Evolutionary conservation across 2,797 vertebrate species (phyloP), one percentile per base, ranked within the genome.

Genomic region (Echeneis naucrates): DNA sequence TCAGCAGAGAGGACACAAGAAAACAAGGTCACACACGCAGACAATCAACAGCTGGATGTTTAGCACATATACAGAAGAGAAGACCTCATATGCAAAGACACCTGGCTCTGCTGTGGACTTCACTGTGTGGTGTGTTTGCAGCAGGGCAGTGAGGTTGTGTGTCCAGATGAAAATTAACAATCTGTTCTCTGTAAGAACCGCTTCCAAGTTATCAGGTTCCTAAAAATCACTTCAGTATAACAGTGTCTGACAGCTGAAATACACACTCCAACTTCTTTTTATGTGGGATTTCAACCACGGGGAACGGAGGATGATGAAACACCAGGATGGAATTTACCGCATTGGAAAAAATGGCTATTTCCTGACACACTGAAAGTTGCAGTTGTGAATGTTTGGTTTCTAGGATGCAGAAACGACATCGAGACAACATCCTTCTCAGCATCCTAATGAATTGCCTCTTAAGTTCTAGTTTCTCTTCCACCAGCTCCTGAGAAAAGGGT

Each of bases 141-240:
- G 12, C 11, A 21, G 53, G 38, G 50, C 37, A 50, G 12, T n/a
- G n/a, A n/a, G 10, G 14, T 5, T 23, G 2, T n/a, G 23, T 5
- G 9, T 17, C 17, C 0, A 27, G 16, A 32, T 14, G n/a, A 94
- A 57, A 60, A 65, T 59, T 9, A 23, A 45, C 9, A 40, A 30
- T n/a, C 21, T 24, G 44, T 45, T 54, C n/a, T 50, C n/a, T n/a
- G 13, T 66, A n/a, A 47, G 30, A 21, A 14, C 23, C 45, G 23
- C 21, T 56, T 45, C 23, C 19, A 45, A 17, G 45, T 9, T n/a
- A 26, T 16, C 10, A 27, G 30, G 14, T 30, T 58, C 35, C 61
- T 37, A 27, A 42, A 21, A 59, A n/a, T 64, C 59, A 21, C 47
- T 67, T 14, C 47, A 12, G 55, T 52, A 56, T 10, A 60, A 38